Evolutionary conservation across 2,797 vertebrate genomes (phyloP).

Genomic region (Spinibarbus caldwelli): DNA sequence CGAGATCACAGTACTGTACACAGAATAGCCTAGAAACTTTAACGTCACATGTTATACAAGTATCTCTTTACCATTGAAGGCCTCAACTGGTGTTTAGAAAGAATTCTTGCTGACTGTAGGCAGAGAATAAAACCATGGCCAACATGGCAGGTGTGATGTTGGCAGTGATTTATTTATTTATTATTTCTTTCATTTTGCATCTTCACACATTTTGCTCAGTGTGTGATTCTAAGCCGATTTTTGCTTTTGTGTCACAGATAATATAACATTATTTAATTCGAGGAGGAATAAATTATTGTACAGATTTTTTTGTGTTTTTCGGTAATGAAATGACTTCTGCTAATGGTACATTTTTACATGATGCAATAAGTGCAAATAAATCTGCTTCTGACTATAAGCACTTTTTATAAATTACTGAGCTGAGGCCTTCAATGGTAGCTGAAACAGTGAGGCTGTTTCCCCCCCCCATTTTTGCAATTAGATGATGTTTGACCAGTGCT

Average conservation of each 20-base stretch:
- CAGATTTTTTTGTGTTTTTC: not conserved
- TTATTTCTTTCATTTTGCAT: conserved; percentile 21
- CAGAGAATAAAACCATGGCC: not conserved
- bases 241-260: not conserved
- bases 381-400: not conserved
- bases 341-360: not conserved
- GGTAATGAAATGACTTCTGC: not conserved
- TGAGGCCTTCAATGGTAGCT: too few relatives aligned
- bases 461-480: not conserved
- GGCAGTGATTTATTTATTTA: conserved; percentile 40
- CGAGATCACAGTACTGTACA: conserved; percentile 26
- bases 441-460: not conserved
- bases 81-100: conserved; percentile 32
- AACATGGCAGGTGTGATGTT: conserved; percentile 25
- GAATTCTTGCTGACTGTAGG: conserved; percentile 11
- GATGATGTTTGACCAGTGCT: conserved; percentile 18
- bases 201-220: conserved; percentile 28
- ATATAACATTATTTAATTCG: not conserved
- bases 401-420: not conserved
- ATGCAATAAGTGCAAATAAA: not conserved
- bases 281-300: not conserved
- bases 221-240: conserved; percentile 8
- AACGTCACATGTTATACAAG: conserved; percentile 26
- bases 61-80: conserved; percentile 19
- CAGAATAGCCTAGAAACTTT: conserved; percentile 14